These are phyloP conservation scores for Enteromius trimaculatus DNA, from an alignment of 2,797 vertebrate genomes.

Conservation along the genomic window DNA sequence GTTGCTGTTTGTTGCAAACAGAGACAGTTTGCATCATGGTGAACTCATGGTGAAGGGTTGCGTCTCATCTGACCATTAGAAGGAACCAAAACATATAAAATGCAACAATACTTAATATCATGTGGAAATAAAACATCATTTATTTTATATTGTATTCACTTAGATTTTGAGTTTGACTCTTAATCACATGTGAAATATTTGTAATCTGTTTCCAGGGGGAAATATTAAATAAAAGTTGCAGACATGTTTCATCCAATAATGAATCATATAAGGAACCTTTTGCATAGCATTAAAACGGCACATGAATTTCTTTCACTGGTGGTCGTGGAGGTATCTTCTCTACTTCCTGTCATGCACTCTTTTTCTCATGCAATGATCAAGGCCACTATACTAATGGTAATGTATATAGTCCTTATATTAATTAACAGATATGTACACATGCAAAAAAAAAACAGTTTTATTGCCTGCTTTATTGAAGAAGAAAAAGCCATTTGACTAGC, in stretches of 20 bases:
- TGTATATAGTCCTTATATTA: not conserved
- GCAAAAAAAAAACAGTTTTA: not conserved
- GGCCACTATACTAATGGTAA: not conserved
- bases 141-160: slow-evolving; percentile 28
- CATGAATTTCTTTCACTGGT: not conserved
- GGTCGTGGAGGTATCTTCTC: not conserved
- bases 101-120: not conserved
- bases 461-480: not conserved
- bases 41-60: slow-evolving; percentile 1
- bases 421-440: not conserved
- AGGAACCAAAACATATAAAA: slow-evolving; percentile 1
- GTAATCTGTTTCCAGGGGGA: not conserved
- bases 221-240: not conserved
- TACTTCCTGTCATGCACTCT: not conserved
- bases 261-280: not conserved
- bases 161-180: not conserved
- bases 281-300: not conserved
- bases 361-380: not conserved
- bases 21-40: not conserved
- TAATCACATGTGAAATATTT: not conserved
- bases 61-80: not conserved
- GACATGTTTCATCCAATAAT: slow-evolving; percentile 1
- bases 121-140: slow-evolving; percentile 6
- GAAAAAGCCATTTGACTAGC: not conserved
- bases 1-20: slow-evolving; percentile 11